Conservation (phyloP, 2,888 invertebrate species). For the Athalia cordata region DNA sequence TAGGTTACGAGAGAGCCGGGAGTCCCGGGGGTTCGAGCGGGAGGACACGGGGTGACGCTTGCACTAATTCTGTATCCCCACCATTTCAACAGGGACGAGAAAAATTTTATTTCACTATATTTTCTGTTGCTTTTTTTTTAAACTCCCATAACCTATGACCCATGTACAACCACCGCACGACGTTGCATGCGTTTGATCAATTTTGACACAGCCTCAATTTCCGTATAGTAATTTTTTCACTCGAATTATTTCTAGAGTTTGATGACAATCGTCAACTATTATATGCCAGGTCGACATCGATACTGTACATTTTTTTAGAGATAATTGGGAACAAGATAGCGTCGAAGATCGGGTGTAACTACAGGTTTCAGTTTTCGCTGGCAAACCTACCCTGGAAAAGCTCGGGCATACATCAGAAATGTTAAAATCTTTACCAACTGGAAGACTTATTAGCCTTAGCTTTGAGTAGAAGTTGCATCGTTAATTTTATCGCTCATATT, state of each 20-base stretch:
- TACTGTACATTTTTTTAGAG: too few relatives aligned
- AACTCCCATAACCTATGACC: neutral
- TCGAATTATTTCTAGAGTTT: too few relatives aligned
- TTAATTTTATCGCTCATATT: constrained; percentile 24
- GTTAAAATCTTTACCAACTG: neutral
- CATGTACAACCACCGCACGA: neutral
- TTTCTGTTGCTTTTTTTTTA: neutral
- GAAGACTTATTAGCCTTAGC: neutral
- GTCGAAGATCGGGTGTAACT: too few relatives aligned
- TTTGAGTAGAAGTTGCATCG: constrained; percentile 4
- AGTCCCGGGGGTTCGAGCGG: constrained; percentile 32
- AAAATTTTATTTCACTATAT: constrained; percentile 3
- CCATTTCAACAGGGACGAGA: constrained; percentile 10
- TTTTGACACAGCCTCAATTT: too few relatives aligned
- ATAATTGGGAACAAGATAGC: neutral
- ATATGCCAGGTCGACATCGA: too few relatives aligned
- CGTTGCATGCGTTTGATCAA: too few relatives aligned
- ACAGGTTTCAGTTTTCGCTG: neutral
- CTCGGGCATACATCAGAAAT: neutral
- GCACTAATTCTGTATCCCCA: constrained; percentile 38
- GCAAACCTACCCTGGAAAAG: neutral
- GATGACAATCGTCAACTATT: neutral
- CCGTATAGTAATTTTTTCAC: too few relatives aligned
- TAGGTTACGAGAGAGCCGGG: constrained; percentile 57
- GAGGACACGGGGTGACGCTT: constrained; percentile 37